Evolutionary conservation across 2,888 invertebrate genomes (phyloP).

Genomic region (Andrena marginata): DNA sequence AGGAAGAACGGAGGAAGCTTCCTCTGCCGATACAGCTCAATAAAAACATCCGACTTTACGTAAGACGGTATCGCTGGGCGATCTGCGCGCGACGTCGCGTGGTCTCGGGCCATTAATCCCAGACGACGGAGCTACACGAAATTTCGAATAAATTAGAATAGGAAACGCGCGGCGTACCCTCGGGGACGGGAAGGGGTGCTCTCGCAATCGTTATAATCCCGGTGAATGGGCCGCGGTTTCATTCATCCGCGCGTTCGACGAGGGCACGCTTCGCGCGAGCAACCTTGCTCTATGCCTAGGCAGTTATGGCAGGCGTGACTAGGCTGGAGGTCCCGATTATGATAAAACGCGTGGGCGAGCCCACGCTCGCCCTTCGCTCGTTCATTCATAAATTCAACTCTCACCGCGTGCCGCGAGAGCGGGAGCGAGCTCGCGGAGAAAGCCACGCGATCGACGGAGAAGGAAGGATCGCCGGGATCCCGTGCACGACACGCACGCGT

Average conservation of each 20-base stretch:
- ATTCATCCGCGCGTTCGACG: conserved; percentile 61
- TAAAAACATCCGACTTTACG: neutral
- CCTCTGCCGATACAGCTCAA: neutral
- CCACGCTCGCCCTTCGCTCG: conserved; percentile 80
- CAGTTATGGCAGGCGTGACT: conserved; percentile 80
- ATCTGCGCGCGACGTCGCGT: neutral
- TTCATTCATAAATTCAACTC: conserved; percentile 78
- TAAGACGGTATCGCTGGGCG: conserved; percentile 1
- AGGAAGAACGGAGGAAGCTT: neutral
- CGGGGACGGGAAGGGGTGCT: conserved; percentile 48
- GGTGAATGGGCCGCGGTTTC: conserved; percentile 67
- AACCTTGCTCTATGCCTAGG: conserved; percentile 80
- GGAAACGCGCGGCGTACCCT: conserved; percentile 62
- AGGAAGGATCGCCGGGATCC: neutral
- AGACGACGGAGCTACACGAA: neutral
- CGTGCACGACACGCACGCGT: conserved; percentile 54
- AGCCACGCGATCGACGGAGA: conserved; percentile 39
- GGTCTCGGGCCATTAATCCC: neutral
- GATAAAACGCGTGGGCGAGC: conserved; percentile 82
- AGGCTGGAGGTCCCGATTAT: conserved; percentile 83
- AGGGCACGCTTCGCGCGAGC: conserved; percentile 64
- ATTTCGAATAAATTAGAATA: conserved; percentile 27
- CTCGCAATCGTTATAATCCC: conserved; percentile 56
- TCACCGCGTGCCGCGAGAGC: conserved; percentile 67
- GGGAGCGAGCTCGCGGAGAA: conserved; percentile 49